These are phyloP conservation scores for Scaptomyza cyrtandrae DNA, from an alignment of 2,888 invertebrate genomes.

Conservation along the genomic window DNA sequence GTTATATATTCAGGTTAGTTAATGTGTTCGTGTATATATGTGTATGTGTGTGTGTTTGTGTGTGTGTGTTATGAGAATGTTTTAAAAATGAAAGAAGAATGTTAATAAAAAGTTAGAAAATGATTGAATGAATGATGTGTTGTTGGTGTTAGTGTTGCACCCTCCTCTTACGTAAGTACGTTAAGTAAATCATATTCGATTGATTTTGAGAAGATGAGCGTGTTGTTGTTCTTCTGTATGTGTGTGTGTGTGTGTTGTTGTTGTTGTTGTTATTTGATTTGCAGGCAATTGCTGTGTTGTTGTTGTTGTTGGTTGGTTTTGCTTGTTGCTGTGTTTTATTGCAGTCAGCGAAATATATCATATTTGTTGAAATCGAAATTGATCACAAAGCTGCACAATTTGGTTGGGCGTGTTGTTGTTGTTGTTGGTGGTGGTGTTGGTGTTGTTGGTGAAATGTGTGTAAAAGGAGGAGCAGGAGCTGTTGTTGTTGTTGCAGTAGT, in stretches of 20 bases:
- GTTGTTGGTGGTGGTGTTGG: conserved; percentile 36
- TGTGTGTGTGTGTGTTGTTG: conserved; percentile 30
- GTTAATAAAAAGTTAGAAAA: not conserved
- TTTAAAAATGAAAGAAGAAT: conserved; percentile 1
- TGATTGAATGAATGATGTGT: conserved; percentile 8
- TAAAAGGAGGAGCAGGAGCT: conserved; percentile 80
- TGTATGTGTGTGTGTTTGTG: conserved; percentile 17
- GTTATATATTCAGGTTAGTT: conserved; percentile 12
- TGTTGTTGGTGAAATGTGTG: conserved; percentile 76
- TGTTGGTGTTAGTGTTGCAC: conserved; percentile 19
- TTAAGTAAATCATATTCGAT: conserved; percentile 27
- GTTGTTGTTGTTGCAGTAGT: conserved; percentile 68
- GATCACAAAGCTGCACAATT: conserved; percentile 55
- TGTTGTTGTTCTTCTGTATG: conserved; percentile 27
- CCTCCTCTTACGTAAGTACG: conserved; percentile 7
- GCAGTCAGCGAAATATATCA: conserved; percentile 72
- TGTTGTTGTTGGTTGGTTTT: conserved; percentile 32
- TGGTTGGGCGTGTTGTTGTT: conserved; percentile 33
- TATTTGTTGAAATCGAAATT: conserved; percentile 68
- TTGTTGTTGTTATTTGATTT: conserved; percentile 34
- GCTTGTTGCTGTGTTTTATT: conserved; percentile 33
- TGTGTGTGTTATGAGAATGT: conserved; percentile 26
- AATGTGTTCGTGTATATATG: conserved; percentile 11
- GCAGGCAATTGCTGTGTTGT: conserved; percentile 31
- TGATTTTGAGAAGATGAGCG: conserved; percentile 23